phyloP scores from a whole-genome alignment of 2,888 invertebrate genomes.

The Drosophila seclusa region DNA sequence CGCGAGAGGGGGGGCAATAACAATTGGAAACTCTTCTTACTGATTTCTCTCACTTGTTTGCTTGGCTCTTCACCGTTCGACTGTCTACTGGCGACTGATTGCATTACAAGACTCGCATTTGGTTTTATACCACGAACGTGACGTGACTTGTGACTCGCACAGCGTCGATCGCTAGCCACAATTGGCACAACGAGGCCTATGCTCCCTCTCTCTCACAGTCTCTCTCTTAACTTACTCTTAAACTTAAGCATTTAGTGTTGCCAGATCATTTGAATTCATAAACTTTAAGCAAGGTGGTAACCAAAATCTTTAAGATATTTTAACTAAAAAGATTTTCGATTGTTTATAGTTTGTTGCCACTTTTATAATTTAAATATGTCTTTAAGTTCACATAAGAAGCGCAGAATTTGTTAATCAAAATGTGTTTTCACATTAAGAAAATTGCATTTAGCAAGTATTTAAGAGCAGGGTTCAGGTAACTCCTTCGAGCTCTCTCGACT shows the following conservation, averaged over 20 bases:
- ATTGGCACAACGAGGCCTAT: conserved; percentile 20
- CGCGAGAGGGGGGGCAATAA: background rate
- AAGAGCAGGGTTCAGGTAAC: background rate
- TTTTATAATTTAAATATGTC: background rate
- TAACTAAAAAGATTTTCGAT: background rate
- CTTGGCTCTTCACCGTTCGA: conserved; percentile 45
- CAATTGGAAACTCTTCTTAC: background rate
- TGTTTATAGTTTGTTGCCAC: background rate
- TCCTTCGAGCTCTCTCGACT: background rate
- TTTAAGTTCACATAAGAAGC: background rate
- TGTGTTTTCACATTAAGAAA: background rate
- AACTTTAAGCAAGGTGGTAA: background rate
- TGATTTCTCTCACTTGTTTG: conserved; percentile 33
- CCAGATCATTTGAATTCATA: conserved; percentile 22
- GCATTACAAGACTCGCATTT: conserved; percentile 60
- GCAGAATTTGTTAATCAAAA: background rate
- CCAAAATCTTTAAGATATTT: background rate
- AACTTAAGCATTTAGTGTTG: conserved; percentile 19
- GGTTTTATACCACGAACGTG: conserved; percentile 76
- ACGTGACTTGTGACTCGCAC: conserved; percentile 60
- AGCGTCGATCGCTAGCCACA: conserved; percentile 19
- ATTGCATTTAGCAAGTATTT: background rate
- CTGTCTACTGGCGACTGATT: conserved; percentile 68
- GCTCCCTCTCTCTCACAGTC: conserved; percentile 9
- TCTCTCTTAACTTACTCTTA: conserved; percentile 10